phyloP scores from a whole-genome alignment of 2,113 vertebrate genomes.

The Ceratotherium simum region DNA sequence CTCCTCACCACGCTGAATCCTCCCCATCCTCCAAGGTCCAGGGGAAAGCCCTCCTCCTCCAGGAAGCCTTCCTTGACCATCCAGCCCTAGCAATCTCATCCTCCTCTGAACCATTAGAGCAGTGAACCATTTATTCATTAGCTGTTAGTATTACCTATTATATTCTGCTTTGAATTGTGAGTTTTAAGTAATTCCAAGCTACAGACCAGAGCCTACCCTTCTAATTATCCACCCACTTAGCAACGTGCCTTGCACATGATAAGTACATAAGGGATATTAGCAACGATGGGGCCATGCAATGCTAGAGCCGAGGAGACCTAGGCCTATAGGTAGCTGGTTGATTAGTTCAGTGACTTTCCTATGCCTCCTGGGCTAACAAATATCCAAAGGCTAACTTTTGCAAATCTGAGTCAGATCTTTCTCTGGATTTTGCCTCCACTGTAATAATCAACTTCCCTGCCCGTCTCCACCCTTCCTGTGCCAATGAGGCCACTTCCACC shows the following conservation, averaged over 20 bases:
- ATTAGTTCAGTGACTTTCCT: not conserved
- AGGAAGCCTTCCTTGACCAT: not conserved
- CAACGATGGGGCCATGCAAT: not conserved
- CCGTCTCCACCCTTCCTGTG: not conserved
- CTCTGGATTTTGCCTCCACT: not conserved
- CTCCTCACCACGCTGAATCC: not conserved
- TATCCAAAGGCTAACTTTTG: not conserved
- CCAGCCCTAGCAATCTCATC: not conserved
- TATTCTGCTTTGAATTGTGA: conserved; percentile 42
- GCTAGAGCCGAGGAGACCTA: not conserved
- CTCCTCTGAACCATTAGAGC: not conserved
- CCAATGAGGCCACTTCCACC: not conserved
- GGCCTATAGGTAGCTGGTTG: not conserved
- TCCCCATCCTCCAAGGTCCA: not conserved
- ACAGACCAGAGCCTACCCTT: not conserved
- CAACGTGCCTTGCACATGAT: not conserved
- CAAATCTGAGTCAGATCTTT: not conserved
- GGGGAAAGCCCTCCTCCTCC: not conserved
- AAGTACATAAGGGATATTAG: not conserved
- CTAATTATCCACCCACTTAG: conserved; percentile 21
- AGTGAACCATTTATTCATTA: not conserved
- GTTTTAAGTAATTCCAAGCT: conserved; percentile 33
- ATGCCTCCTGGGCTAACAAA: not conserved
- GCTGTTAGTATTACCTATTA: not conserved
- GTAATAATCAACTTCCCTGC: not conserved